Evolutionary conservation across 2,797 vertebrate genomes (phyloP).

Genomic region (Nannoperca australis): DNA sequence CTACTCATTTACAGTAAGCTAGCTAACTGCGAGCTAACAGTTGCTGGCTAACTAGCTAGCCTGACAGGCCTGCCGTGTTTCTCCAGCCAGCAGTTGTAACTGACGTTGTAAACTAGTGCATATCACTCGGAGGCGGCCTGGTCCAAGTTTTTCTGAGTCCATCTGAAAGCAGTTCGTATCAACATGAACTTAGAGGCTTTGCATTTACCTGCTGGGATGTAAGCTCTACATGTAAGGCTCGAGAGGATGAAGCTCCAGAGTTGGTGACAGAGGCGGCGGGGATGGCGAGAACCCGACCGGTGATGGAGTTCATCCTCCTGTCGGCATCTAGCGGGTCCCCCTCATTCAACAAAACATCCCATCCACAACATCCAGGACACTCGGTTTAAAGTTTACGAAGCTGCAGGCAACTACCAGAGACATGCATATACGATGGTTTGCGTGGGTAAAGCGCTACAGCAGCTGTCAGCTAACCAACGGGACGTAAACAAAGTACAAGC

Average conservation of each 20-base stretch:
- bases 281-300: conserved; percentile 86
- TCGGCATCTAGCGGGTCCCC: conserved; percentile 74
- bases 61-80: conserved; percentile 64
- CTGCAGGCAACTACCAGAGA: background rate
- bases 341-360: conserved; percentile 82
- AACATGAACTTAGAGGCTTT: no score
- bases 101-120: conserved; percentile 29
- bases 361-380: conserved; percentile 41
- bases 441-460: conserved; percentile 29
- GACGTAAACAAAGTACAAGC: conserved; percentile 87
- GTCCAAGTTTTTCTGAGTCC: background rate
- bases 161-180: background rate
- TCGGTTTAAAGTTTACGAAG: conserved; percentile 25
- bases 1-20: conserved; percentile 24
- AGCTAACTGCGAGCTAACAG: conserved; percentile 60
- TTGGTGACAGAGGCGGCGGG: conserved; percentile 85
- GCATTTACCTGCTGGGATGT: conserved; percentile 93
- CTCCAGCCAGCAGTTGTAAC: conserved; percentile 34
- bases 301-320: conserved; percentile 87
- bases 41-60: conserved; percentile 61
- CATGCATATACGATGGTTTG: background rate
- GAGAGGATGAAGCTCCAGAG: conserved; percentile 87
- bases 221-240: conserved; percentile 94
- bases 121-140: background rate
- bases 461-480: conserved; percentile 77